Percentiles rank a stretch among this genome's conserved stretches.
Evolutionary conservation across 1,140 invertebrate species (phyloP).

Genomic region (Sarcophaga peregrina): DNA sequence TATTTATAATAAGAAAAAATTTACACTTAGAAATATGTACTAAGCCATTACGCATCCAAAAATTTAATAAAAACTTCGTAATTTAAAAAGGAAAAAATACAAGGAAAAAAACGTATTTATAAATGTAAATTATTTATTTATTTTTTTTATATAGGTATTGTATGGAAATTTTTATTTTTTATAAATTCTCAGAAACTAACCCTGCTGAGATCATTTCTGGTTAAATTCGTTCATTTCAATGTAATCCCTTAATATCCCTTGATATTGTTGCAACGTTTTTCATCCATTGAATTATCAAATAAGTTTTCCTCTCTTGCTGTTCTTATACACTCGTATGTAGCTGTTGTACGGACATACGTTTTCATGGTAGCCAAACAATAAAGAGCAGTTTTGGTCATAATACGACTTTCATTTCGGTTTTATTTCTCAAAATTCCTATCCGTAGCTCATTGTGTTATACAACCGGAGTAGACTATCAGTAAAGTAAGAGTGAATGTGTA

Average conservation of each 20-base stretch:
- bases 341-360: not conserved
- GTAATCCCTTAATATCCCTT: constrained; percentile 41
- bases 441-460: no score
- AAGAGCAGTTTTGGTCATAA: constrained; percentile 30
- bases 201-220: constrained; percentile 28
- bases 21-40: no score
- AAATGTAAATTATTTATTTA: no score
- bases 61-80: no score
- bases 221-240: constrained; percentile 24
- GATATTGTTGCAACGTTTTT: constrained; percentile 29
- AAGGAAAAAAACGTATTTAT: no score
- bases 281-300: not conserved
- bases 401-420: constrained; percentile 24
- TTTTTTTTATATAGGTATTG: no score
- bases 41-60: no score
- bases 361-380: constrained; percentile 22
- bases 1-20: no score
- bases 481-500: not conserved
- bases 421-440: not conserved
- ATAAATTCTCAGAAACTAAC: not conserved
- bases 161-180: no score
- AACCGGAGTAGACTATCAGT: no score
- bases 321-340: not conserved
- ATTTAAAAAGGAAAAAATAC: no score
- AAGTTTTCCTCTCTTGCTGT: not conserved